phyloP scores from a whole-genome alignment of 2,797 vertebrate species.

The Lacerta viridis region DNA sequence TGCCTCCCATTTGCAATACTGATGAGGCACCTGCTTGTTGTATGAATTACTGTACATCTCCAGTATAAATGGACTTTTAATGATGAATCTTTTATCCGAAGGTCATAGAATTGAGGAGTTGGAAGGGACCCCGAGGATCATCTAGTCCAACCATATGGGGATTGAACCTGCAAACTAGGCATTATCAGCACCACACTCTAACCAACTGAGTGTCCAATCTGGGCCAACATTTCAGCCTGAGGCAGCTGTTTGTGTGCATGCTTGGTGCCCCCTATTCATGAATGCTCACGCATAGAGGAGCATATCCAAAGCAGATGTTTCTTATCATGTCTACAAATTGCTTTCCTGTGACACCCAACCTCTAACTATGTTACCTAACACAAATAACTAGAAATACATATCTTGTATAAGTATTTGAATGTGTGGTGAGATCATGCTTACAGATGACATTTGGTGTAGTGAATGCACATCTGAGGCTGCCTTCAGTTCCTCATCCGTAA shows the following conservation, averaged over 20 bases:
- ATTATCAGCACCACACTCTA: too few species aligned
- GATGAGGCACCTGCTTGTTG: neutral
- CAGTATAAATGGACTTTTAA: neutral
- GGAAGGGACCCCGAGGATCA: neutral
- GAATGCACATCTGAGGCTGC: neutral
- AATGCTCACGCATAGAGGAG: neutral
- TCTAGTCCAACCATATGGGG: neutral
- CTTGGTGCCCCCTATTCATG: neutral
- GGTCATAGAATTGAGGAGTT: too few species aligned
- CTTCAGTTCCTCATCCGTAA: neutral
- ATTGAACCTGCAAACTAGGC: too few species aligned
- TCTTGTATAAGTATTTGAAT: neutral
- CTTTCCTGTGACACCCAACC: neutral
- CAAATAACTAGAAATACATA: neutral
- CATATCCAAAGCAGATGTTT: neutral
- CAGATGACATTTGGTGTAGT: neutral
- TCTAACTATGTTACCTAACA: neutral
- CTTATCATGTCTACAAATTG: neutral
- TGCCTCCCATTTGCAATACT: neutral
- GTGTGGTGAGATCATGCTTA: neutral
- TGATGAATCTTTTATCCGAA: neutral
- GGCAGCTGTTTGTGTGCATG: neutral
- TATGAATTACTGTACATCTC: neutral
- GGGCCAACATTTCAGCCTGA: neutral
- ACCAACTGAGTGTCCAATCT: too few species aligned